A percentile compares a stretch with the other conserved stretches of the same genome.
phyloP scores from a whole-genome alignment of 2,113 vertebrate species.

The Salvelinus namaycush region DNA sequence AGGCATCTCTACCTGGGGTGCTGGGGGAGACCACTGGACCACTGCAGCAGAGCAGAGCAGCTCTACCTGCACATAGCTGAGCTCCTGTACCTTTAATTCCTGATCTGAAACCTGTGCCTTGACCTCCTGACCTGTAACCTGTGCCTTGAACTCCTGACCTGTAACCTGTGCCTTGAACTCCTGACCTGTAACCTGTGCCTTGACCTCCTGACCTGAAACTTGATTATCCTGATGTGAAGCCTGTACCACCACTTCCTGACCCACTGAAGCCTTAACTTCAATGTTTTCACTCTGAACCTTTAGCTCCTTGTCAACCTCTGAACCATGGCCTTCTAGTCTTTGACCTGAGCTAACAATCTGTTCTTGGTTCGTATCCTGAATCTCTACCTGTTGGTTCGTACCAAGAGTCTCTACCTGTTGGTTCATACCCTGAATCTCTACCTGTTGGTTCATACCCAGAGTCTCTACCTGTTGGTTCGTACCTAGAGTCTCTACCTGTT shows the following conservation, averaged over 20 bases:
- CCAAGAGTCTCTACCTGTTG: too few species aligned
- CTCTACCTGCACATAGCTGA: slow-evolving; percentile 31
- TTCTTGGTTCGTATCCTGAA: too few species aligned
- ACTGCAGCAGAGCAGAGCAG: slow-evolving; percentile 22
- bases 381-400: too few species aligned
- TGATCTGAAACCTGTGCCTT: neutral
- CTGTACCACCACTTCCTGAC: neutral
- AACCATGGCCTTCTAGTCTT: too few species aligned
- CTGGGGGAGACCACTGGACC: slow-evolving; percentile 33
- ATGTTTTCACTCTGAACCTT: neutral
- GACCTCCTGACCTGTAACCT: neutral
- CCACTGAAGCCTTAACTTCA: neutral
- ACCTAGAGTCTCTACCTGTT: too few species aligned
- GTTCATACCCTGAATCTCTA: too few species aligned
- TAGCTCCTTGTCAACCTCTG: neutral
- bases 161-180: neutral
- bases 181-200: neutral
- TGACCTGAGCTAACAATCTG: too few species aligned
- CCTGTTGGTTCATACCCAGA: too few species aligned
- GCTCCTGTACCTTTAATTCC: slow-evolving; percentile 10
- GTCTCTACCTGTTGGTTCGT: too few species aligned
- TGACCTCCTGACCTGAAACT: neutral
- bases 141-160: neutral
- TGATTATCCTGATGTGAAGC: neutral
- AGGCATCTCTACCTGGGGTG: slow-evolving; percentile 16